Base-by-base conservation (phyloP, 1,140 invertebrate species). In the Calycopis cecrops region DNA sequence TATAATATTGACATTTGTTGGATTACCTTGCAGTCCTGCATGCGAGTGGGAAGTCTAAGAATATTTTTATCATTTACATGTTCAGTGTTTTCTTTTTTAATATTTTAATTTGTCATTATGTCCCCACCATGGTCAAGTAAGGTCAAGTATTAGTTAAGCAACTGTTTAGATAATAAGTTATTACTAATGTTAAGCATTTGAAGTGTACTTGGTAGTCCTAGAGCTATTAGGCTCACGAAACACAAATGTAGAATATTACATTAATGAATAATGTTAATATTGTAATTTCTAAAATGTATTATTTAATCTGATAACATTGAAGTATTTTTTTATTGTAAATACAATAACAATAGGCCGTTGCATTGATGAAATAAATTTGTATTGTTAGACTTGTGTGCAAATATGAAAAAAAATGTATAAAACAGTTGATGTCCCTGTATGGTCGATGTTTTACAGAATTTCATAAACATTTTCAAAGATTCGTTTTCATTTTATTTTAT, bases 321-420 rank as follows among this genome's bases (percentile, higher is more conserved):
- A 42, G 12, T 42, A 42, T 42, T 42, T 42, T 14, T 16, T 2
- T 16, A 40, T 42, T 42, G 40, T 42, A 42, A 42, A 42, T 42
- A 42, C 40, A 42, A 16, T 42, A 9, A 6, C 3, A 37, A 9
- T 9, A 16, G 12, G 0, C 0, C 14, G 12, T 42, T n/a, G 3
- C 16, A 16, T 16, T 42, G 11, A 9, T 16, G 16, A 16, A n/a
- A 12, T 11, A 12, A 16, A 17, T 9, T 16, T 9, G 4, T 12
- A 42, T 16, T 42, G 4, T 42, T 7, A 42, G 14, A 42, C 16
- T 12, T 42, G 21, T 40, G 37, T 42, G 40, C 40, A 42, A 16
- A 42, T 42, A 42, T 42, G 8, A 12, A 12, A 16, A 42, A 16
- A 42, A 42, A 42, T 37, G 11, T 42, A 16, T 16, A 12, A 7